Base-by-base conservation (phyloP, 2,797 vertebrate genomes). In the Eidolon dupreanum region DNA sequence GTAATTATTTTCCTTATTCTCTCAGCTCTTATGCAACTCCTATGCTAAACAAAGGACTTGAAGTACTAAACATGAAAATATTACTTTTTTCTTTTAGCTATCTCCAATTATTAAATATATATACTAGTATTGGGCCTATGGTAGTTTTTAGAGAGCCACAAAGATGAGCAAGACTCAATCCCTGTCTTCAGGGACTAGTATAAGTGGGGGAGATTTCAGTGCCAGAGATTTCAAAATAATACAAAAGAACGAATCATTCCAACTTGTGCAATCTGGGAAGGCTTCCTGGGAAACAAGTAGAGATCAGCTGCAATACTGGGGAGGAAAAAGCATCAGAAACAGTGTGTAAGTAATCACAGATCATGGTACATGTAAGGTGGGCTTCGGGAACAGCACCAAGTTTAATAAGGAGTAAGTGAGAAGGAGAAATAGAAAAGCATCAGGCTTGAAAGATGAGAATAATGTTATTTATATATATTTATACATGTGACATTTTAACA, bases 1-100 rank as follows among this genome's bases (percentile, higher is more conserved):
- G 6, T 73, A 26, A 53, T 91, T 71, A 81, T 38, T 93, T 93
- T 90, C 81, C 36, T 77, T 65, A 96, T 75, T 94, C 41, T 49
- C 33, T 88, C 75, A 79, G n/a, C 22, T 84, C 55, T 38, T 71
- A 49, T 3, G 20, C 16, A 75, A 16, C 49, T 49, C 15, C 49
- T 49, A 49, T 16, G 71, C 36, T 70, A 63, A 87, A 68, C 66
- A 73, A 71, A 55, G 49, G 28, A 16, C 36, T 16, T 85, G 11
- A 79, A 36, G 17, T 16, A 93, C 24, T 66, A 77, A 86, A 46
- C 24, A 57, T 20, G 7, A 55, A 89, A 63, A 20, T 12, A 19
- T 8, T 87, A 16, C 7, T 38, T 93, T 75, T 61, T n/a, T n/a
- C 24, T 61, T 61, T 51, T 13, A 46, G n/a, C 5, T 87, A 26